A percentile compares a stretch with the other conserved stretches of the same genome.
phyloP scores from a whole-genome alignment of 2,888 invertebrate species.

The Nezara viridula region DNA sequence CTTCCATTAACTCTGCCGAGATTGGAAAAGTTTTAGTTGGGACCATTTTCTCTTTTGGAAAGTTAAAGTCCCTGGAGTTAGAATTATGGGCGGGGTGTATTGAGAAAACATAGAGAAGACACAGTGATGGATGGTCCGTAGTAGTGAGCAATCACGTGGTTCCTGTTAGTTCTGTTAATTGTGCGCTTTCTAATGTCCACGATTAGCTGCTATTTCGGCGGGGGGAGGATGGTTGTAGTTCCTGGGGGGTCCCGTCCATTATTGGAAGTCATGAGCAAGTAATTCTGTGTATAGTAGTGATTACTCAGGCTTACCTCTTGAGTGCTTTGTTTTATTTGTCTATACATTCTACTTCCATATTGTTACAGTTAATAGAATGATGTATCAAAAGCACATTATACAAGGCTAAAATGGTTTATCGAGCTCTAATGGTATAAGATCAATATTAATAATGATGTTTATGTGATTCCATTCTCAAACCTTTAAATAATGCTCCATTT shows the following conservation, averaged over 20 bases:
- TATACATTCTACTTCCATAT: neutral
- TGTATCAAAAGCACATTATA: neutral
- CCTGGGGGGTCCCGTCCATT: slow-evolving; percentile 21
- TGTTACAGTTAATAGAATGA: neutral
- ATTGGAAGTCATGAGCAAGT: slow-evolving; percentile 37
- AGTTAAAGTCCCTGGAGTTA: slow-evolving; percentile 18
- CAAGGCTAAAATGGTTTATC: neutral
- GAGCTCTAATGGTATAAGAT: neutral
- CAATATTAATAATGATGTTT: no score
- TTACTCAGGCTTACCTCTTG: slow-evolving; percentile 10
- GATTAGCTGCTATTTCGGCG: slow-evolving; percentile 11
- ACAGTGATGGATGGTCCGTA: neutral
- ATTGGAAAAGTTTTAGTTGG: slow-evolving; percentile 46
- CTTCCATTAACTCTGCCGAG: slow-evolving; percentile 41
- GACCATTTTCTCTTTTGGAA: slow-evolving; percentile 42
- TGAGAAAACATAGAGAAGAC: slow-evolving; percentile 26
- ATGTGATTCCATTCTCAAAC: no score
- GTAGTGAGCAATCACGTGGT: neutral
- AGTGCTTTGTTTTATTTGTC: neutral
- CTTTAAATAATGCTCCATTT: no score
- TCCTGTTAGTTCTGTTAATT: slow-evolving; percentile 33
- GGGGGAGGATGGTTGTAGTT: neutral
- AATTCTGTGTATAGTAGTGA: slow-evolving; percentile 16
- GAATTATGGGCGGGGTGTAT: slow-evolving; percentile 17
- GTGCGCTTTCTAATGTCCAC: slow-evolving; percentile 10